Evolutionary conservation across 2,888 invertebrate species (phyloP).

Genomic region (Corythucha ciliata): DNA sequence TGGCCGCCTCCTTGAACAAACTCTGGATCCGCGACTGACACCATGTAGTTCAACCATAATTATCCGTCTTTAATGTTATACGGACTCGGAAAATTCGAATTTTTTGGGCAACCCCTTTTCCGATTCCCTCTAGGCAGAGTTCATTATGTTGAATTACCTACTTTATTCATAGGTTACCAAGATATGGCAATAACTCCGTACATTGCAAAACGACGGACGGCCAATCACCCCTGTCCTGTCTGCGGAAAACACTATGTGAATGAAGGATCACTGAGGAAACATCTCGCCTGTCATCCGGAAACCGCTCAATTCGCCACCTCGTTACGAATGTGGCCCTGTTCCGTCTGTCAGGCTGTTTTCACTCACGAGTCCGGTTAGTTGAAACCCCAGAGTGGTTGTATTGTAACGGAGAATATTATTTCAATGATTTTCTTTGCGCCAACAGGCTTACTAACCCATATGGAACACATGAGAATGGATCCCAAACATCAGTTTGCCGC

Average conservation of each 20-base stretch:
- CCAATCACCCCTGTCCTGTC: conserved; percentile 89
- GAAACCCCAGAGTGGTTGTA: background rate
- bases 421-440: background rate
- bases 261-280: conserved; percentile 85
- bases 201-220: conserved; percentile 86
- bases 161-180: conserved; percentile 20
- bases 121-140: no score
- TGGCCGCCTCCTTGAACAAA: no score
- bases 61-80: no score
- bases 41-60: no score
- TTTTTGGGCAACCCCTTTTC: no score
- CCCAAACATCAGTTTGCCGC: conserved; percentile 93
- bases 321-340: conserved; percentile 91
- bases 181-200: conserved; percentile 58
- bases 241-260: conserved; percentile 94
- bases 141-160: no score
- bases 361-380: conserved; percentile 83
- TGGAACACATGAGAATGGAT: conserved; percentile 96
- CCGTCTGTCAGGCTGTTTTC: conserved; percentile 89
- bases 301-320: conserved; percentile 76
- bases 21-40: no score
- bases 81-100: no score
- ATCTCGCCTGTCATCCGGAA: conserved; percentile 88
- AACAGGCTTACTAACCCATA: conserved; percentile 78
- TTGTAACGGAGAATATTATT: background rate